Conservation (phyloP, 2,797 vertebrate species). For the Pipistrellus pygmaeus region DNA sequence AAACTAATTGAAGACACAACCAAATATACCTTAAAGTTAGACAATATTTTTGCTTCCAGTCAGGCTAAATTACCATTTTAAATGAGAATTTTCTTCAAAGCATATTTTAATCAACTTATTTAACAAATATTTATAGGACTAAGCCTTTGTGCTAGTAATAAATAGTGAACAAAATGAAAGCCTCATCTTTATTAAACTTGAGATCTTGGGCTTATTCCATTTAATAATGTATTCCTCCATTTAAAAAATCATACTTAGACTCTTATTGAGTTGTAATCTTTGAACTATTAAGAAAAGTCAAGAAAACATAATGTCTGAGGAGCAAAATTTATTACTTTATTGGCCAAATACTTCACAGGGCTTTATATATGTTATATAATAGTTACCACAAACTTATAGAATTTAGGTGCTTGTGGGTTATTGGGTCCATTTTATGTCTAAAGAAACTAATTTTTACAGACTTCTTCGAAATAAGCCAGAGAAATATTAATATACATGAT, state of each 20-base stretch:
- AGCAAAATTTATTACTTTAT: neutral
- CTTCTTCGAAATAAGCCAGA: neutral
- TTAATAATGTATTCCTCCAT: neutral
- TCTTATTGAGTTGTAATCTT: neutral
- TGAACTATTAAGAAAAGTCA: neutral
- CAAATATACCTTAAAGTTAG: neutral
- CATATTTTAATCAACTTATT: neutral
- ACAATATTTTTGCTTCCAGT: neutral
- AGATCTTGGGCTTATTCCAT: neutral
- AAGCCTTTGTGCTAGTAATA: neutral
- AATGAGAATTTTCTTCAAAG: neutral
- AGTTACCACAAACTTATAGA: neutral
- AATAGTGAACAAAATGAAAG: conserved; percentile 14
- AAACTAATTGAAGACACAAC: neutral
- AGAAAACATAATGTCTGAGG: neutral
- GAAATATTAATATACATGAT: too few species aligned
- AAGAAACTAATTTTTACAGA: neutral
- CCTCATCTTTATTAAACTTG: neutral
- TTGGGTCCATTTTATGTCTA: neutral
- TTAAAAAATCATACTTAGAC: neutral
- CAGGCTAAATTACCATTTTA: neutral
- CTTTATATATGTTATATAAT: neutral
- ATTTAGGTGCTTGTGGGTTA: neutral
- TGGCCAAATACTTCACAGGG: neutral
- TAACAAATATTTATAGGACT: conserved; percentile 10